Conservation (phyloP, 2,797 vertebrate species). For the Apogon talboti region DNA sequence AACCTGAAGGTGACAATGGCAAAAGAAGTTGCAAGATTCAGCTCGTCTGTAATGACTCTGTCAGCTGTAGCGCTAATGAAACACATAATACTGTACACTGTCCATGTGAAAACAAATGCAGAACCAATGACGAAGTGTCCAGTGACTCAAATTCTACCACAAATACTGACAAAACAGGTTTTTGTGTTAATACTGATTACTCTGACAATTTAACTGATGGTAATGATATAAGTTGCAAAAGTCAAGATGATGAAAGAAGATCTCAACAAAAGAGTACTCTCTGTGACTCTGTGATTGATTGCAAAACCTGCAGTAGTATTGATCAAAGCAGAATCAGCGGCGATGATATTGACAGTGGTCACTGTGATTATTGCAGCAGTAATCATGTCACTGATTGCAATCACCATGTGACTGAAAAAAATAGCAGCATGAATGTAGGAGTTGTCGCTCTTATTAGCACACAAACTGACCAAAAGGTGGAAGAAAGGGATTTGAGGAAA, state of each 20-base stretch:
- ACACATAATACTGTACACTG: slow-evolving; percentile 13
- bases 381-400: slow-evolving; percentile 38
- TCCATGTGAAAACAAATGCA: slow-evolving; percentile 6
- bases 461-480: background rate
- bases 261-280: background rate
- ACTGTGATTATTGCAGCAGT: slow-evolving; percentile 10
- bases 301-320: background rate
- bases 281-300: slow-evolving; percentile 19
- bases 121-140: background rate
- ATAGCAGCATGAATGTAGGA: background rate
- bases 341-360: slow-evolving; percentile 26
- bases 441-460: background rate
- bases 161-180: no score
- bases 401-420: slow-evolving; percentile 15
- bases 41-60: background rate
- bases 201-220: background rate
- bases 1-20: background rate
- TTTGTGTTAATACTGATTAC: background rate
- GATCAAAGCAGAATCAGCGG: background rate
- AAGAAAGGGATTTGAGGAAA: background rate
- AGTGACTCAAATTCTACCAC: background rate
- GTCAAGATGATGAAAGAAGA: slow-evolving; percentile 4
- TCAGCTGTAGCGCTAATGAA: slow-evolving; percentile 16
- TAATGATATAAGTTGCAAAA: background rate
- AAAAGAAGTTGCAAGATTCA: background rate